Conservation (phyloP, 1,140 invertebrate genomes). For the Tetranychus urticae region DNA sequence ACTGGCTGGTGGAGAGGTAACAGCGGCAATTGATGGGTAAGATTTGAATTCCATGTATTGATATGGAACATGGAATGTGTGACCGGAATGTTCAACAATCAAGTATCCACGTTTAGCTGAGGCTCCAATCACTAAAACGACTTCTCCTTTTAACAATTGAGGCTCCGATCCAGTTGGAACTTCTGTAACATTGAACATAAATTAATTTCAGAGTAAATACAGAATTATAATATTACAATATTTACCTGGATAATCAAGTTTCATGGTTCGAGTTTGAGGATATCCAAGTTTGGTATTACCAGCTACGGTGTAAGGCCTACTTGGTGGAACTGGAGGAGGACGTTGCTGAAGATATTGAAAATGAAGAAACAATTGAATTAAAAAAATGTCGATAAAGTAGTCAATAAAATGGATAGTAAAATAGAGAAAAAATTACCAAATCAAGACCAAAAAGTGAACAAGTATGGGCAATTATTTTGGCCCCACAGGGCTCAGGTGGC, state of each 20-base stretch:
- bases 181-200: background rate
- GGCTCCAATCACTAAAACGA: conserved; percentile 52
- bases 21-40: background rate
- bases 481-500: conserved; percentile 46
- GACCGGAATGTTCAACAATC: conserved; percentile 33
- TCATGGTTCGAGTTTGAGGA: conserved; percentile 71
- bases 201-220: background rate
- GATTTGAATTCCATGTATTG: conserved; percentile 45
- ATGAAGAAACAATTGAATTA: background rate
- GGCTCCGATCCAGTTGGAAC: conserved; percentile 20
- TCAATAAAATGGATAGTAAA: no score
- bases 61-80: conserved; percentile 56
- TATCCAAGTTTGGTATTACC: conserved; percentile 74
- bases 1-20: no score
- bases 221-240: background rate
- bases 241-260: conserved; percentile 54
- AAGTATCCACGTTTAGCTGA: conserved; percentile 52
- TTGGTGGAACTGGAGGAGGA: conserved; percentile 65
- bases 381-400: no score
- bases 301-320: conserved; percentile 61
- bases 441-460: conserved; percentile 69
- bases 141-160: conserved; percentile 48
- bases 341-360: conserved; percentile 34
- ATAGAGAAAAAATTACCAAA: conserved; percentile 28
- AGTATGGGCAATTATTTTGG: conserved; percentile 63